Evolutionary conservation across 2,888 invertebrate species (phyloP).

Genomic region (Pheosia tremula): DNA sequence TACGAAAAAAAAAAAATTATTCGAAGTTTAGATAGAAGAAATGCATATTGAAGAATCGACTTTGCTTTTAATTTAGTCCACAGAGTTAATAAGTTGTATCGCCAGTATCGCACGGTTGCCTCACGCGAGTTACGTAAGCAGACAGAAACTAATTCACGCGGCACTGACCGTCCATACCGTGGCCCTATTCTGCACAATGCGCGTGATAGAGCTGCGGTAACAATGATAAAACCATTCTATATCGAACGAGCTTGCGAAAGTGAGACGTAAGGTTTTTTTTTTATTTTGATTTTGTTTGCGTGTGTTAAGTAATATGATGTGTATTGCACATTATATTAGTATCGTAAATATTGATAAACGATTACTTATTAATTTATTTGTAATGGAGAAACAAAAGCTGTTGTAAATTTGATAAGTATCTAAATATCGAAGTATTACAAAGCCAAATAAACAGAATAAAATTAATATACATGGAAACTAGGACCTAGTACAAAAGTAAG

Average conservation of each 20-base stretch:
- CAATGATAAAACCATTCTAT: slow-evolving; percentile 12
- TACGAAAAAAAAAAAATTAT: too few species aligned
- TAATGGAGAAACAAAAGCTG: too few species aligned
- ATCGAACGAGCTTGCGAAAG: neutral
- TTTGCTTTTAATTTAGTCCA: slow-evolving; percentile 5
- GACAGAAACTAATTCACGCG: slow-evolving; percentile 45
- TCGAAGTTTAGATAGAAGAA: neutral
- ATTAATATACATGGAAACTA: too few species aligned
- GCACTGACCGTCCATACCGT: slow-evolving; percentile 22
- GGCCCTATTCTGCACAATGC: slow-evolving; percentile 33
- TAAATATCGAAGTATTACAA: too few species aligned
- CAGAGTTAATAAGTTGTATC: slow-evolving; percentile 40
- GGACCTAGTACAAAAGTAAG: too few species aligned
- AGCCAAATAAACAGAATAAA: too few species aligned
- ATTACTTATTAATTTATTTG: too few species aligned
- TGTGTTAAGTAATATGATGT: neutral
- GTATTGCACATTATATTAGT: too few species aligned
- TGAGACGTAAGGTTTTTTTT: neutral
- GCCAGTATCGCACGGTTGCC: slow-evolving; percentile 27
- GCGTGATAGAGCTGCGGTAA: slow-evolving; percentile 19
- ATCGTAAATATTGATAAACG: too few species aligned
- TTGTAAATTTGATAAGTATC: too few species aligned
- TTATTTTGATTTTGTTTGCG: neutral
- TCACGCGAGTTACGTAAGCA: slow-evolving; percentile 45
- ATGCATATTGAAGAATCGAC: slow-evolving; percentile 12